A percentile compares a stretch with the other conserved stretches of the same genome.
Conservation (phyloP, 2,888 invertebrate species). For the Sesia bembeciformis region DNA sequence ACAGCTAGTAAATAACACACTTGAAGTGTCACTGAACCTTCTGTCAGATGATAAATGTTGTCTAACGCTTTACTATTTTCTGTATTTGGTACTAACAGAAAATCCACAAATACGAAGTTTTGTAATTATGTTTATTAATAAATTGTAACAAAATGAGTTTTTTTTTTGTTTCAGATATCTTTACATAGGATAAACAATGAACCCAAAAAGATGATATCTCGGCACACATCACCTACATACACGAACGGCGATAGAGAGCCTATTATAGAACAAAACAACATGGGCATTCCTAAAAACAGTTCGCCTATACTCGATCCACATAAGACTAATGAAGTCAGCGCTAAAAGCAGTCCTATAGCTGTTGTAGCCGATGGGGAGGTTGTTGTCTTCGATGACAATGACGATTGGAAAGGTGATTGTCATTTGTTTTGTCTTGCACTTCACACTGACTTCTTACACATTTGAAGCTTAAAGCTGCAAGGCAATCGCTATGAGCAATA, state of each 20-base stretch:
- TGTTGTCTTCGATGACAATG: slow-evolving; percentile 90
- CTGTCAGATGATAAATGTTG: too few species aligned
- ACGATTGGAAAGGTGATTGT: slow-evolving; percentile 81
- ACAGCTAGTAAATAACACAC: too few species aligned
- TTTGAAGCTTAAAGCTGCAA: too few species aligned
- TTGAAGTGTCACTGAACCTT: too few species aligned
- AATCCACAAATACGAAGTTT: too few species aligned
- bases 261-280: slow-evolving; percentile 34
- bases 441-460: too few species aligned
- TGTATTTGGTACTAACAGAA: too few species aligned
- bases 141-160: not conserved
- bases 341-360: slow-evolving; percentile 72
- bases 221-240: slow-evolving; percentile 64
- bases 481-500: too few species aligned
- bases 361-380: slow-evolving; percentile 84
- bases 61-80: too few species aligned
- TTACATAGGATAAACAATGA: slow-evolving; percentile 63
- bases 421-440: not conserved
- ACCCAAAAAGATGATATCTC: slow-evolving; percentile 64
- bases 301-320: slow-evolving; percentile 65
- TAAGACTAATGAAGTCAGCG: slow-evolving; percentile 54
- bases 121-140: too few species aligned
- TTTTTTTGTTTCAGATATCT: slow-evolving; percentile 44
- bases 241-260: slow-evolving; percentile 58
- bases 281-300: slow-evolving; percentile 65